Evolutionary conservation across 2,113 vertebrate species (phyloP), one percentile per base, ranked within the genome.

Genomic region (Callipepla californica): DNA sequence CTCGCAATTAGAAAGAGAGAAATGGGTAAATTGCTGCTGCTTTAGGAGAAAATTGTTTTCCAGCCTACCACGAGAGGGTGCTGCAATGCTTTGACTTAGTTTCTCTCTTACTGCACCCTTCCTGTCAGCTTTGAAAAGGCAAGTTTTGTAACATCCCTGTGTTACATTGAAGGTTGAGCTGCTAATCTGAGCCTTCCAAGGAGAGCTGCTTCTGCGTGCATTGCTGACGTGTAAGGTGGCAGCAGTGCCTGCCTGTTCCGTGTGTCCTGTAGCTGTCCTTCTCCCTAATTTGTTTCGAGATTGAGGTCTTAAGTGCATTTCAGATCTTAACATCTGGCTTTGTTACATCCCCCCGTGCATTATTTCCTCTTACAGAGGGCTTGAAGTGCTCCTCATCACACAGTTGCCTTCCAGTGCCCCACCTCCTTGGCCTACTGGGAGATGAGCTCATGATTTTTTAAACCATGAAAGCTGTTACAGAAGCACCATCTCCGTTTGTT

Each of bases 61-160:
- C 26, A 87, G 36, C 61, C 63, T 95, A 87, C 97, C 97, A 95
- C 96, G 89, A 97, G 97, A 95, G 97, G 97, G 96, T 96, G 97
- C 97, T 96, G 30, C 82, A 77, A 59, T 53, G 58, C 93, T 80
- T 95, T 36, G 42, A 48, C 92, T 91, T 32, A 14, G 6, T 40
- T 50, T 19, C 13, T 36, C 83, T 34, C 4, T 28, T 13, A 26
- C n/a, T 34, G 3, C 11, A 65, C 55, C 17, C 32, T 51, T 77
- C 92, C 53, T 79, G 8, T 12, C 30, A 22, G 32, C 45, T 42
- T 45, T n/a, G 26, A 66, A 65, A 85, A 92, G 21, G 12, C 34
- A 25, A 55, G 19, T 93, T 70, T 21, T 20, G 20, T n/a, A 38
- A 44, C 38, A 11, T 80, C 18, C 13, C 70, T 20, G 40, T 47